Evolutionary conservation across 2,888 invertebrate genomes (phyloP), one percentile per base, ranked within the genome.

Genomic region (Lordiphosa andalusiaca): DNA sequence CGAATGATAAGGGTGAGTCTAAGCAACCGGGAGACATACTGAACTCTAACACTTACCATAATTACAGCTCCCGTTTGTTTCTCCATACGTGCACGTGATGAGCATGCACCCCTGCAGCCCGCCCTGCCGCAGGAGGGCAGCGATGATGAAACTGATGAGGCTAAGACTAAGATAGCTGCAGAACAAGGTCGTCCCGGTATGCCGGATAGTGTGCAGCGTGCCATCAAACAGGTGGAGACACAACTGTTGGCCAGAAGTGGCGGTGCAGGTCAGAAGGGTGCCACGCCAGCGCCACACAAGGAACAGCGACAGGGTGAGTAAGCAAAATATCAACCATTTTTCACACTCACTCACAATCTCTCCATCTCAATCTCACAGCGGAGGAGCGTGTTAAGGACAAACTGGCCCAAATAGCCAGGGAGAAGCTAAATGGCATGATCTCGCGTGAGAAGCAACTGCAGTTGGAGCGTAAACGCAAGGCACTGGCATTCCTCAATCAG

Each of bases 21-120:
- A 9, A 3, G 9, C 3, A 9, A 3, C 1, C 9, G 3, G 3
- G 3, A 30, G 3, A 9, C 2, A 6, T 9, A 6, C 16, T 25
- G 6, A 0, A 4, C 7, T 9, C 12, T 9, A 9, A 6, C 6
- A 5, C 23, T 0, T 2, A 16, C 13, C 7, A 10, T 4, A 3
- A 3, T 47, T 56, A 13, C 49, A 93, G 94, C 92, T 7, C 93
- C 95, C 0, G 95, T 96, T 0, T 94, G 95, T 58, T 96, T 96
- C 88, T 96, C 95, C 0, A 95, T 96, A 39, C 96, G 96, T 86
- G 91, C 93, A 0, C 95, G 95, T 86, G 96, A 95, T 56, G 93
- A 93, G 0, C 73, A 67, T 10, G 93, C 93, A 2, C 89, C 93
- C 2, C 91, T 94, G 3, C 95, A 94, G 87, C 94, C 94, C 51